These are phyloP conservation scores for Sebastes flavidus DNA, from an alignment of 2,797 vertebrate genomes.

Conservation along the genomic window DNA sequence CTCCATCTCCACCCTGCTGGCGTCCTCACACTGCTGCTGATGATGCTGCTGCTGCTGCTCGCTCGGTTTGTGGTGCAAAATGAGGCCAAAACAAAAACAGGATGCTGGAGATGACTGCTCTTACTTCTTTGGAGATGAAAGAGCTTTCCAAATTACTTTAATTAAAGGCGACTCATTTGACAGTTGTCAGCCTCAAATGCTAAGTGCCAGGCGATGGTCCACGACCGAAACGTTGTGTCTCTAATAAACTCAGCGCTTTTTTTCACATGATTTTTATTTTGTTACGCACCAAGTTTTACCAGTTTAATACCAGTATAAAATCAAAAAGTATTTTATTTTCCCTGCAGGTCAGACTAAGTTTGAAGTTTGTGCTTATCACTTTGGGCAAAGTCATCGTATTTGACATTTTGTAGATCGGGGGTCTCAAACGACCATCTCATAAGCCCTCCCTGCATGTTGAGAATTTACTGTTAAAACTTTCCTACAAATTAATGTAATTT, in stretches of 20 bases:
- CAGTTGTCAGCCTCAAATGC: slow-evolving; percentile 11
- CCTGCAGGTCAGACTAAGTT: background rate
- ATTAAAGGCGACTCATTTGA: slow-evolving; percentile 40
- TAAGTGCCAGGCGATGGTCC: background rate
- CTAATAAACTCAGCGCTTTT: background rate
- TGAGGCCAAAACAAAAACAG: slow-evolving; percentile 41
- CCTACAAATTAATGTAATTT: background rate
- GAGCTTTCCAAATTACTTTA: slow-evolving; percentile 26
- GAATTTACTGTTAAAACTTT: background rate
- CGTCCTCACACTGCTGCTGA: slow-evolving; percentile 21
- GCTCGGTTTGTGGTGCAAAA: slow-evolving; percentile 44
- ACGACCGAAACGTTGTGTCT: background rate
- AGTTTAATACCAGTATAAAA: background rate
- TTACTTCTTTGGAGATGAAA: slow-evolving; percentile 39
- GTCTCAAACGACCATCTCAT: background rate
- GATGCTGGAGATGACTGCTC: slow-evolving; percentile 14
- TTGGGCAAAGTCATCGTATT: background rate
- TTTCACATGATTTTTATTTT: background rate
- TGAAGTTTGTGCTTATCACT: background rate
- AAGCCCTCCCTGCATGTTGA: background rate
- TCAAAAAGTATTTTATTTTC: background rate
- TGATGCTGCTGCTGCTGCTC: slow-evolving; percentile 34
- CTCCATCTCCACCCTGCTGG: slow-evolving; percentile 63
- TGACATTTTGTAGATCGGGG: background rate
- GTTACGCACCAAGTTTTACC: background rate